A percentile compares a stretch with the other conserved stretches of the same genome.
Conservation (phyloP, 1,140 invertebrate genomes). For the Asbolus verrucosus region DNA sequence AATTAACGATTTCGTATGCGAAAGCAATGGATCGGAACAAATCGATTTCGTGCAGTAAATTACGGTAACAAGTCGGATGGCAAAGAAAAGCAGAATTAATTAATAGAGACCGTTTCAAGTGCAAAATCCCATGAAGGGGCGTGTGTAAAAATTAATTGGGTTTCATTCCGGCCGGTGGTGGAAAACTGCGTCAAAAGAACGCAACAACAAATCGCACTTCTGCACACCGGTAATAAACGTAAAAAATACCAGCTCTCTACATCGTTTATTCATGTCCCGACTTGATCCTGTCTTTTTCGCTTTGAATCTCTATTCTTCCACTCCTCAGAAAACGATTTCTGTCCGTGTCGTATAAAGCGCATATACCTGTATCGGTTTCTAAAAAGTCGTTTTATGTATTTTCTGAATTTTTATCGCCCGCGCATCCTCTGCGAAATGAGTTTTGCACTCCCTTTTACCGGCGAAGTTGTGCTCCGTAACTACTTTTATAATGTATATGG, state of each 20-base stretch:
- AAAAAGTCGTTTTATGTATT: slow-evolving; percentile 1
- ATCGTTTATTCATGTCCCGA: slow-evolving; percentile 32
- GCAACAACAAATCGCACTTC: slow-evolving; percentile 15
- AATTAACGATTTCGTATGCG: slow-evolving; percentile 22
- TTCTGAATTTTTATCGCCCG: slow-evolving; percentile 25
- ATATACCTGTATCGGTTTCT: slow-evolving; percentile 13
- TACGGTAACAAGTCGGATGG: neutral
- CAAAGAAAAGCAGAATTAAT: slow-evolving; percentile 1
- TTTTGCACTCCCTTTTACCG: slow-evolving; percentile 49
- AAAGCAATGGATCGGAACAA: slow-evolving; percentile 15
- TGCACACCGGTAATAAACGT: neutral
- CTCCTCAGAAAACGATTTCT: neutral
- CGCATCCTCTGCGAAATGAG: slow-evolving; percentile 43
- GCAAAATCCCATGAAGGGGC: neutral
- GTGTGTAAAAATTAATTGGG: neutral
- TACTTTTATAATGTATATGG: slow-evolving; percentile 61
- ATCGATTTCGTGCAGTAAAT: slow-evolving; percentile 5
- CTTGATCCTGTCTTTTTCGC: neutral
- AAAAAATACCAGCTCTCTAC: neutral
- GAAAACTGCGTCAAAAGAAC: no score
- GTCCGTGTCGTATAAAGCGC: no score
- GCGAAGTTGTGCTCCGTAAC: slow-evolving; percentile 50
- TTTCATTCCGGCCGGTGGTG: neutral
- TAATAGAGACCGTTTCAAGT: neutral
- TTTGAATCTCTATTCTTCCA: neutral